Percentiles rank a stretch among this genome's conserved stretches.
phyloP scores from a whole-genome alignment of 2,888 invertebrate genomes.

The Rhagium mordax region DNA sequence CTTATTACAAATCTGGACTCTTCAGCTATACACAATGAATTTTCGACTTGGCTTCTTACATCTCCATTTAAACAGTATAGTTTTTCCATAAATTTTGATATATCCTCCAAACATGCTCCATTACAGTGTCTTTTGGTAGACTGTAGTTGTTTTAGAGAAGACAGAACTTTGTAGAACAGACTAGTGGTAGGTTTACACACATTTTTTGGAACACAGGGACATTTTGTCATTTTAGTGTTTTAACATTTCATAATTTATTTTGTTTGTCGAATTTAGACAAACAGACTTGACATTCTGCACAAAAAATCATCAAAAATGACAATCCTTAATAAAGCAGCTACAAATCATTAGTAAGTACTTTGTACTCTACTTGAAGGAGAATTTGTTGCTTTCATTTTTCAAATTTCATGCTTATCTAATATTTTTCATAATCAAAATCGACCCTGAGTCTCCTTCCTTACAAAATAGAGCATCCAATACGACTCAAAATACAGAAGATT shows the following conservation, averaged over 20 bases:
- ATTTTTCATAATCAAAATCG: no score
- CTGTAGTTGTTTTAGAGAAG: constrained; percentile 52
- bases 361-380: no score
- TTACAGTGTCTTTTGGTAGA: constrained; percentile 40
- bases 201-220: constrained; percentile 30
- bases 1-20: constrained; percentile 48
- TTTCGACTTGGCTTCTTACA: constrained; percentile 51
- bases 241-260: constrained; percentile 9
- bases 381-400: no score
- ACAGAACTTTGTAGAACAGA: constrained; percentile 54
- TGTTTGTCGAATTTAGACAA: not conserved
- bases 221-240: constrained; percentile 45
- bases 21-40: constrained; percentile 50
- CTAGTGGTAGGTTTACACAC: constrained; percentile 44
- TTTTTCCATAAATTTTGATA: constrained; percentile 51
- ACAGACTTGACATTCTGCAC: constrained; percentile 4
- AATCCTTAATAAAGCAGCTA: not conserved
- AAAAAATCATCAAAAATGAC: not conserved
- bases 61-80: constrained; percentile 51
- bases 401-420: no score
- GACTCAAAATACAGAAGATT: no score
- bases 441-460: no score
- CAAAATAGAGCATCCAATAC: no score
- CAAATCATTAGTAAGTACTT: no score
- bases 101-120: constrained; percentile 51